Evolutionary conservation across 2,113 vertebrate genomes (phyloP).

Genomic region (Hippolais icterina): DNA sequence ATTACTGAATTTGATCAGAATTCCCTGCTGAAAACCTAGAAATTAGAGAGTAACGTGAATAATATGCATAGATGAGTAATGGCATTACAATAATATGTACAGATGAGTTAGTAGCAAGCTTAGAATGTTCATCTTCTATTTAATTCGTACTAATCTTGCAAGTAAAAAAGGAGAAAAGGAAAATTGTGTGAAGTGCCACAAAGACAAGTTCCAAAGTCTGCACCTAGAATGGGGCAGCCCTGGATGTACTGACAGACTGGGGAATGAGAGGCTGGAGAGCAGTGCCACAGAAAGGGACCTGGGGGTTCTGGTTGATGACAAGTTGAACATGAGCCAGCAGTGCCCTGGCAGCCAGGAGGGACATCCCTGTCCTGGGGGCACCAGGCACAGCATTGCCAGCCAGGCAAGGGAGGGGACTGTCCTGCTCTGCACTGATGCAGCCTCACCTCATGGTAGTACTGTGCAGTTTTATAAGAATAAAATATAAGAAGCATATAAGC

Average conservation of each 20-base stretch:
- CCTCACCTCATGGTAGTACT: neutral
- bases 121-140: neutral
- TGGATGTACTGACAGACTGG: neutral
- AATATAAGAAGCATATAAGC: neutral
- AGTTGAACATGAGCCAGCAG: fast-evolving
- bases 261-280: neutral
- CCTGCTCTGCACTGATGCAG: fast-evolving
- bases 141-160: neutral
- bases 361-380: neutral
- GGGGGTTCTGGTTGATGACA: fast-evolving
- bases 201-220: neutral
- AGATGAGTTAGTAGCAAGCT: neutral
- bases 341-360: neutral
- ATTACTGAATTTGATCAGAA: neutral
- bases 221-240: neutral
- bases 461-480: neutral
- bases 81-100: neutral
- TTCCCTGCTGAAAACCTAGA: neutral
- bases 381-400: neutral
- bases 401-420: neutral
- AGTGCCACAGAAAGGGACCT: fast-evolving
- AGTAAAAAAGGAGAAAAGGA: neutral
- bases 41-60: neutral
- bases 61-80: neutral
- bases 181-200: neutral